Percentiles rank a stretch among this genome's conserved stretches.
Evolutionary conservation across 2,888 invertebrate species (phyloP).

Genomic region (Pterostichus niger): DNA sequence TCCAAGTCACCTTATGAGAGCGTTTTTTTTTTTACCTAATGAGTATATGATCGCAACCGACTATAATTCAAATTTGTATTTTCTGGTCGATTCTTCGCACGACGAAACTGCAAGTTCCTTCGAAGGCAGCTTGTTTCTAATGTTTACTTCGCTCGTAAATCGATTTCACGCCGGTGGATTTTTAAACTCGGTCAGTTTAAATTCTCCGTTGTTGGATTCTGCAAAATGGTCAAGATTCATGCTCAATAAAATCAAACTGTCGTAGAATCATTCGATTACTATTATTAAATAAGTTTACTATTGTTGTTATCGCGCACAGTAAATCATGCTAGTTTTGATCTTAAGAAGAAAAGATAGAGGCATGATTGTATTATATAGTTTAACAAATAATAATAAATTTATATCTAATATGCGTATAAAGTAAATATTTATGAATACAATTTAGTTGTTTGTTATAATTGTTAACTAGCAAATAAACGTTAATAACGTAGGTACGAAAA

Average conservation of each 20-base stretch:
- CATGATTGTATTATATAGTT: no score
- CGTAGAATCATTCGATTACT: constrained; percentile 37
- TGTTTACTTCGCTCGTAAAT: constrained; percentile 52
- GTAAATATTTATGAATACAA: constrained; percentile 6
- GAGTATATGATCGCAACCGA: no score
- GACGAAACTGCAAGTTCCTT: neutral
- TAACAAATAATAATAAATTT: neutral
- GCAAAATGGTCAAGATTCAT: constrained; percentile 1
- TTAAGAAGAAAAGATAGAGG: neutral
- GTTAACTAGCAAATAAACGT: neutral
- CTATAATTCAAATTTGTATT: no score
- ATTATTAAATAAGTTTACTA: constrained; percentile 39
- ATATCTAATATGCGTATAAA: neutral
- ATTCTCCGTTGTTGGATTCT: constrained; percentile 13
- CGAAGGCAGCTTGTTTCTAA: constrained; percentile 26
- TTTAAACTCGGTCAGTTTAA: neutral
- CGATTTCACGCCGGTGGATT: constrained; percentile 39
- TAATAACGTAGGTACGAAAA: neutral
- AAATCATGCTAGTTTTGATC: neutral
- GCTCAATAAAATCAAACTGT: constrained; percentile 21
- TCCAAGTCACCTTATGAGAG: no score
- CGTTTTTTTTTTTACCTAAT: no score
- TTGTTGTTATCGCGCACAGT: constrained; percentile 8
- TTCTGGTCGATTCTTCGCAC: neutral
- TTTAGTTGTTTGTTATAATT: constrained; percentile 1